Base-by-base conservation (phyloP, 2,797 vertebrate species). In the Enteromius viviparus region DNA sequence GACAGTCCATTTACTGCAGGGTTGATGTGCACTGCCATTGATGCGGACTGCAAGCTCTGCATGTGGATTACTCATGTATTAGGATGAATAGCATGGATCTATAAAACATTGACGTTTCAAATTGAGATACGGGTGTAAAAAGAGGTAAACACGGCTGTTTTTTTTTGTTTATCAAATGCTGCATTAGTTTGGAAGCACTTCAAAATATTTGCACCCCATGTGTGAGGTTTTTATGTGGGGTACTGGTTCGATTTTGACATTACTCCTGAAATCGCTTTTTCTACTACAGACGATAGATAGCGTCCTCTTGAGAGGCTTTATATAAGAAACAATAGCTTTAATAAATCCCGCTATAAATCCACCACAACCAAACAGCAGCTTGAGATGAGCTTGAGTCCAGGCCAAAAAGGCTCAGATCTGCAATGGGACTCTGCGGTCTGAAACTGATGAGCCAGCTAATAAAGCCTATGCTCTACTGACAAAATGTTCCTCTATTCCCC, bases 381-480 rank as follows among this genome's bases (percentile, higher is more conserved):
- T 37, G 8, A 49, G 32, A 66, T 75, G 47, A 55, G 15, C 21
- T 40, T 2, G 6, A 3, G 32, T 64, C 47, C n/a, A 53, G 10
- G 8, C 21, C 69, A 66, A 62, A 55, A 78, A 84, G 14, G 12
- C 49, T 55, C 45, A 6, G 26, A 62, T 49, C 62, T 82, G 85
- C 83, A 53, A 62, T 65, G 62, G 19, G 34, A 78, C 37, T 53
- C 75, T 79, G 42, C 34, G 49, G 82, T 70, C 65, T 80, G 32
- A 87, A 88, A 78, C 76, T 87, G 84, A 86, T 85, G 84, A 86
- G 53, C 51, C 77, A 78, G 82, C 82, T 79, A 84, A 86, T 81
- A 83, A 86, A 85, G 78, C 34, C 66, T 47, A 53, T 70, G 72
- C 58, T 65, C 47, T 45, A 64, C 71, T 79, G 71, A 70, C 60